Evolutionary conservation across 2,797 vertebrate genomes (phyloP).

Genomic region (Lepus townsendii): DNA sequence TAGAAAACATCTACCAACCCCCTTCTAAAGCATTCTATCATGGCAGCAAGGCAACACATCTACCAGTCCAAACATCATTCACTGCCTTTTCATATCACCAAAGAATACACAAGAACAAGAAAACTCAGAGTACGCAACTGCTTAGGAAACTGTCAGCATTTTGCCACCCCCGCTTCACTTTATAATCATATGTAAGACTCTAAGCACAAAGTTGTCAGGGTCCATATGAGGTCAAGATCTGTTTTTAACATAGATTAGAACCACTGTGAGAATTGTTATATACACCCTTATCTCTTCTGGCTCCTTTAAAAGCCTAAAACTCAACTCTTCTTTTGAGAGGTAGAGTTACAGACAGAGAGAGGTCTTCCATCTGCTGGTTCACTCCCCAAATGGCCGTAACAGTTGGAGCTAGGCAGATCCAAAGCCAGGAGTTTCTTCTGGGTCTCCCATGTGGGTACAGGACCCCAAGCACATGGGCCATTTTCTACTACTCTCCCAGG

Average conservation of each 20-base stretch:
- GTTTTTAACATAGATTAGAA: slow-evolving; percentile 56
- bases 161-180: background rate
- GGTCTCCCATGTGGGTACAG: no score
- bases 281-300: background rate
- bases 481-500: no score
- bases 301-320: background rate
- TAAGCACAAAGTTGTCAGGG: background rate
- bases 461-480: no score
- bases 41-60: slow-evolving; percentile 4
- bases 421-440: no score
- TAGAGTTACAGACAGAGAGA: no score
- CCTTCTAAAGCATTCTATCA: slow-evolving; percentile 13
- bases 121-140: background rate
- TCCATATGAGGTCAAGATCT: background rate
- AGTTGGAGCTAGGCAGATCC: no score
- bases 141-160: background rate
- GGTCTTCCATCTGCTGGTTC: no score
- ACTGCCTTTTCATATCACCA: background rate
- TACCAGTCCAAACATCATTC: background rate
- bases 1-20: background rate
- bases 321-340: background rate
- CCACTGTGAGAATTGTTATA: background rate
- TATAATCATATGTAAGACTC: slow-evolving; percentile 30
- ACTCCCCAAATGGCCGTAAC: no score
- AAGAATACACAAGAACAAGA: background rate